Percentiles rank a stretch among this genome's conserved stretches.
phyloP scores from a whole-genome alignment of 2,888 invertebrate genomes.

The Ceramica pisi region DNA sequence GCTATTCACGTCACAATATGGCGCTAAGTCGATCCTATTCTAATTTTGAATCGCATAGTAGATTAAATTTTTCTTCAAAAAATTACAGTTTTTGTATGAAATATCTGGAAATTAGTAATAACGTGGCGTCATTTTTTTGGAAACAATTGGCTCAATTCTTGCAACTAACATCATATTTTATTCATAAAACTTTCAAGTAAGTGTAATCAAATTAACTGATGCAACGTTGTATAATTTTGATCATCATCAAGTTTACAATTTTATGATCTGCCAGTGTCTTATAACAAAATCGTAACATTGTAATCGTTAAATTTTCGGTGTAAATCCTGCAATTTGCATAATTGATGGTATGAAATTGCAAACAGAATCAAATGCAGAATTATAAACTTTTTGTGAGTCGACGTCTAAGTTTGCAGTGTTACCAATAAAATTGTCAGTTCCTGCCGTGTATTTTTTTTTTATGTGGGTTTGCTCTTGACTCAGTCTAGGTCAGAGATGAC shows the following conservation, averaged over 20 bases:
- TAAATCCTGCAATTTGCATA: background rate
- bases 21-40: too few relatives aligned
- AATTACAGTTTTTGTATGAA: too few relatives aligned
- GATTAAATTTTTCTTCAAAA: too few relatives aligned
- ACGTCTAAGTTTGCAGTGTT: too few relatives aligned
- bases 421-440: too few relatives aligned
- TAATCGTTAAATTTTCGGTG: background rate
- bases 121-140: background rate
- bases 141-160: background rate
- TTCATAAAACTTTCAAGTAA: background rate
- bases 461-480: too few relatives aligned
- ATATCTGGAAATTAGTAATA: too few relatives aligned
- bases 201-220: slow-evolving; percentile 6
- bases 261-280: background rate
- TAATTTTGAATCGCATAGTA: too few relatives aligned
- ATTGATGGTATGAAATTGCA: background rate
- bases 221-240: background rate
- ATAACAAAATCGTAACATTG: background rate
- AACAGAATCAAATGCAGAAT: background rate
- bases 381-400: too few relatives aligned
- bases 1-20: too few relatives aligned
- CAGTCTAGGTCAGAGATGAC: too few relatives aligned
- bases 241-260: background rate
- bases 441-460: too few relatives aligned
- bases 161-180: background rate